A percentile compares a stretch with the other conserved stretches of the same genome.
Evolutionary conservation across 2,888 invertebrate species (phyloP).

Genomic region (Callyntrura guangdongensis): DNA sequence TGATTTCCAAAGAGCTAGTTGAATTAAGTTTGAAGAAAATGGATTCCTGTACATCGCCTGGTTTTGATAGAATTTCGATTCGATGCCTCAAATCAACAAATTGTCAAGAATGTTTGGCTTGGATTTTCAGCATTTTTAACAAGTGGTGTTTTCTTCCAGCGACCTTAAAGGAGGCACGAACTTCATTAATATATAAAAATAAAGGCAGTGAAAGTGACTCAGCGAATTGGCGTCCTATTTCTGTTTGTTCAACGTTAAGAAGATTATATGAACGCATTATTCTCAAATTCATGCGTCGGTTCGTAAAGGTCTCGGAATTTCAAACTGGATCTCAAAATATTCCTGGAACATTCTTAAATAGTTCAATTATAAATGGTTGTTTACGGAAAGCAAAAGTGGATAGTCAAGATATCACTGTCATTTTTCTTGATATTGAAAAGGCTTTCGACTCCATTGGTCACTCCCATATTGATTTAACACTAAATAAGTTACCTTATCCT

Average conservation of each 20-base stretch:
- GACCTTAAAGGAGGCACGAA: constrained; percentile 9
- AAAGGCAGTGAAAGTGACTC: neutral
- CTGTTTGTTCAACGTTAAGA: neutral
- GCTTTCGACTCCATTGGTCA: constrained; percentile 20
- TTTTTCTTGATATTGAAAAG: neutral
- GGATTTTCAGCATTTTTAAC: constrained; percentile 21
- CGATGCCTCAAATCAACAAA: neutral
- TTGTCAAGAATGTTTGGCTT: neutral
- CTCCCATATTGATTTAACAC: neutral
- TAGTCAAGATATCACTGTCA: neutral
- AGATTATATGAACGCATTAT: constrained; percentile 31
- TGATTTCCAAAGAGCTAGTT: too few species aligned
- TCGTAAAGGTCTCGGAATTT: neutral
- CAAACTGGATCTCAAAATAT: constrained; percentile 13
- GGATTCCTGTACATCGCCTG: neutral
- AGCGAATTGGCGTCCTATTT: constrained; percentile 11
- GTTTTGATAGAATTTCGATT: constrained; percentile 12
- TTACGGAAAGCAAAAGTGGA: neutral
- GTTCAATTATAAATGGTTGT: constrained; percentile 5
- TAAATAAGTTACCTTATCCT: neutral
- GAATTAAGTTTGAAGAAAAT: neutral
- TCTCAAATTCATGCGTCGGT: neutral
- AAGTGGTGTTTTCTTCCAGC: neutral
- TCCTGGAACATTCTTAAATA: constrained; percentile 25
- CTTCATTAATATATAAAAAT: constrained; percentile 5